phyloP scores from a whole-genome alignment of 2,797 vertebrate genomes.

The Micrastur ruficollis region DNA sequence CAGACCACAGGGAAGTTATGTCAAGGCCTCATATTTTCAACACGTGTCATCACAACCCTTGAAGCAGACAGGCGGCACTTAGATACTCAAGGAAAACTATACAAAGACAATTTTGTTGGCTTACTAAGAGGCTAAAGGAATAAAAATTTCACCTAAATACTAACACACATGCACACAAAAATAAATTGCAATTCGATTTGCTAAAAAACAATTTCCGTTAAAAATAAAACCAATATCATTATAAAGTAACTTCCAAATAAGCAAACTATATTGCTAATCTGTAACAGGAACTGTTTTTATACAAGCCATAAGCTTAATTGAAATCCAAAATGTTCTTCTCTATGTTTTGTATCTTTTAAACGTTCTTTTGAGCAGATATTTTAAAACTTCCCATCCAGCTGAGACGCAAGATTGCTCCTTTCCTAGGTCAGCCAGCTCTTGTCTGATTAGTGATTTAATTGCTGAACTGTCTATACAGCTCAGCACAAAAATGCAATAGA shows the following conservation, averaged over 20 bases:
- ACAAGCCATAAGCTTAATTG: not conserved
- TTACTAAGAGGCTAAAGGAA: not conserved
- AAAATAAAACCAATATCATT: not conserved
- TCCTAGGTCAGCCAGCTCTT: not conserved
- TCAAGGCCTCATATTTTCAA: not conserved
- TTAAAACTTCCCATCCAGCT: not conserved
- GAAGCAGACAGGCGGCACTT: not conserved
- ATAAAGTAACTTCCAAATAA: not conserved
- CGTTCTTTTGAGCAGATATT: not conserved
- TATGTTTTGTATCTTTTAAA: not conserved
- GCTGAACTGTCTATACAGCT: not conserved
- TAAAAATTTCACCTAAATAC: not conserved
- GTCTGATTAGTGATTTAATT: not conserved
- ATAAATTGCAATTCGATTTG: not conserved
- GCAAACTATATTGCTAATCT: not conserved
- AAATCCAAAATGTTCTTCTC: not conserved
- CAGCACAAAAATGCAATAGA: not conserved
- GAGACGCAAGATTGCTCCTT: not conserved
- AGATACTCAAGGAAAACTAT: not conserved
- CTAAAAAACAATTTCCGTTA: not conserved
- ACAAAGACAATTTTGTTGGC: not conserved
- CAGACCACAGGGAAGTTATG: not conserved
- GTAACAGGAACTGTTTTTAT: not conserved
- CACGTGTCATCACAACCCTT: not conserved
- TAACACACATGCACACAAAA: not conserved